Percentiles rank a stretch among this genome's conserved stretches.
Conservation (phyloP, 2,888 invertebrate species). For the Zygogramma bicolorata region DNA sequence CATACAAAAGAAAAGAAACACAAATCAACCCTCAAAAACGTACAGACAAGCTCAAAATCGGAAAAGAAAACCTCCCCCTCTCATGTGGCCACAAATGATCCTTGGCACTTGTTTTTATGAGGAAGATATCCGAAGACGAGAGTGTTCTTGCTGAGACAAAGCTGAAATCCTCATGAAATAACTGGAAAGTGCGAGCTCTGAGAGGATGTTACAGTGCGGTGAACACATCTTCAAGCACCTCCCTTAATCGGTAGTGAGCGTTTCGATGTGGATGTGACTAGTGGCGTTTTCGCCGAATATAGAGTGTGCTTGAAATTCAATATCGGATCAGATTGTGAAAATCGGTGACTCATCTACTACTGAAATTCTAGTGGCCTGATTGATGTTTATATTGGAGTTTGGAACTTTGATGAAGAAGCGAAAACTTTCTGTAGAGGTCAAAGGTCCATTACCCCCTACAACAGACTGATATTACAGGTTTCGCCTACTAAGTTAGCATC, state of each 20-base stretch:
- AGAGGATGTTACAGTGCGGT: conserved; percentile 47
- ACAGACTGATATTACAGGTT: too few species aligned
- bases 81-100: conserved; percentile 3
- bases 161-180: conserved; percentile 21
- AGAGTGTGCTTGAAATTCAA: conserved; percentile 41
- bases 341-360: background rate
- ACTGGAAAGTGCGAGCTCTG: conserved; percentile 33
- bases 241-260: conserved; percentile 50
- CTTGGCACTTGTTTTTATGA: conserved; percentile 13
- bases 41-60: background rate
- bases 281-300: conserved; percentile 47
- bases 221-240: conserved; percentile 49
- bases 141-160: conserved; percentile 10
- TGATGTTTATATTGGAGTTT: too few species aligned
- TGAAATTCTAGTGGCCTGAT: too few species aligned
- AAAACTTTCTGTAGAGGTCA: too few species aligned
- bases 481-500: too few species aligned
- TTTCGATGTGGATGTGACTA: conserved; percentile 46
- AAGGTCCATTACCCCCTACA: too few species aligned
- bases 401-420: too few species aligned
- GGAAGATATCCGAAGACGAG: background rate
- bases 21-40: background rate
- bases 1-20: too few species aligned
- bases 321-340: conserved; percentile 26
- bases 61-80: background rate